Evolutionary conservation across 1,140 invertebrate species (phyloP).

Genomic region (Bradysia coprophila): DNA sequence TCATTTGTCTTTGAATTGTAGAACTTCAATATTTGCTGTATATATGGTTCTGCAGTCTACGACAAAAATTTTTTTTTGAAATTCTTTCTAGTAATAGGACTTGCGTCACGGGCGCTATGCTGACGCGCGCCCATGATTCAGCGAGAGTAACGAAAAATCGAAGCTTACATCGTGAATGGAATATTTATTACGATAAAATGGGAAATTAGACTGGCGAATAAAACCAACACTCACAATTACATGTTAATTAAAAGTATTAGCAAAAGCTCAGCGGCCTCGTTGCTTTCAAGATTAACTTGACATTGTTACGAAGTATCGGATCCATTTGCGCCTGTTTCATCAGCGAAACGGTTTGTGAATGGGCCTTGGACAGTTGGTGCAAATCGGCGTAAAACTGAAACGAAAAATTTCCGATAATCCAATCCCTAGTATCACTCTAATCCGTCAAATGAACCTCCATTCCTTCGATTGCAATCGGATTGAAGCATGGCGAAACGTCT

Average conservation of each 20-base stretch:
- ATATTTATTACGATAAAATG: too few relatives aligned
- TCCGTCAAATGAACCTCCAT: constrained; percentile 24
- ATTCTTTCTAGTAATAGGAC: too few relatives aligned
- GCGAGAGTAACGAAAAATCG: too few relatives aligned
- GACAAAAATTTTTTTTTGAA: too few relatives aligned
- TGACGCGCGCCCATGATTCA: too few relatives aligned
- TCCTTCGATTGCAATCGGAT: constrained; percentile 29
- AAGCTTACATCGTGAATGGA: too few relatives aligned
- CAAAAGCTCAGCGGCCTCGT: constrained; percentile 20
- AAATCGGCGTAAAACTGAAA: constrained; percentile 48
- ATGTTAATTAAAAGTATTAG: constrained; percentile 8
- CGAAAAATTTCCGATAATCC: neutral
- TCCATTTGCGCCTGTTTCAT: constrained; percentile 17
- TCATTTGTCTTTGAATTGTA: too few relatives aligned
- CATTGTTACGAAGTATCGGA: constrained; percentile 18
- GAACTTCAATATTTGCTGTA: too few relatives aligned
- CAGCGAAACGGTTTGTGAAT: constrained; percentile 14
- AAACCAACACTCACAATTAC: too few relatives aligned
- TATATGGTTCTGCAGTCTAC: too few relatives aligned
- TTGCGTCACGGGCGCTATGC: too few relatives aligned
- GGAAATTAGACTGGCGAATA: too few relatives aligned
- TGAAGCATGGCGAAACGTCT: constrained; percentile 47
- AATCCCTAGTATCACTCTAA: neutral
- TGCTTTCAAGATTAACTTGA: constrained; percentile 16
- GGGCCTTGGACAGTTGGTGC: constrained; percentile 31